A percentile compares a stretch with the other conserved stretches of the same genome.
These are phyloP conservation scores for Periophthalmus magnuspinnatus DNA, from an alignment of 2,797 vertebrate genomes.

Conservation along the genomic window DNA sequence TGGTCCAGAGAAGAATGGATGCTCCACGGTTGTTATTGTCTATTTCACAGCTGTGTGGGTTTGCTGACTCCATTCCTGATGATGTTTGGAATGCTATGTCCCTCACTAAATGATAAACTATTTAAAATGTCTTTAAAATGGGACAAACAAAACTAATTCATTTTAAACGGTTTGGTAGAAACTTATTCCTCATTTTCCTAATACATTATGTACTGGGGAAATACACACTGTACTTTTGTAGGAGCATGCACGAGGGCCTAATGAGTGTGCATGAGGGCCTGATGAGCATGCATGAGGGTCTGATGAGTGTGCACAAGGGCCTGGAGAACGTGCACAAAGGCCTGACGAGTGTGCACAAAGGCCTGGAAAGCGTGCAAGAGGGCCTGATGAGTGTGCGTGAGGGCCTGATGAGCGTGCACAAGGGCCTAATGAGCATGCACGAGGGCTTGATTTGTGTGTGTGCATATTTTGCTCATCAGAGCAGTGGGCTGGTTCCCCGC, in stretches of 20 bases:
- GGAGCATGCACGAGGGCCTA: no score
- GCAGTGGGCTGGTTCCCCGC: slow-evolving; percentile 49
- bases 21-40: slow-evolving; percentile 68
- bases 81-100: slow-evolving; percentile 26
- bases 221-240: no score
- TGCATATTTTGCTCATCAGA: slow-evolving; percentile 58
- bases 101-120: not conserved
- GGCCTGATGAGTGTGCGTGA: not conserved
- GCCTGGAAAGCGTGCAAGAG: no score
- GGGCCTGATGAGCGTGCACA: no score
- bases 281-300: slow-evolving; percentile 13
- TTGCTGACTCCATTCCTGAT: slow-evolving; percentile 62
- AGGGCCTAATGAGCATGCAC: not conserved
- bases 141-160: no score
- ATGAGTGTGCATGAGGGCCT: slow-evolving; percentile 11
- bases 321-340: slow-evolving; percentile 34
- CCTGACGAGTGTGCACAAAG: no score
- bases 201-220: no score
- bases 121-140: not conserved
- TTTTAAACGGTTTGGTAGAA: no score
- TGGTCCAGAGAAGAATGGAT: slow-evolving; percentile 65
- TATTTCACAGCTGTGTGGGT: slow-evolving; percentile 69
- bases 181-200: no score
- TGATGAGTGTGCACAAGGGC: not conserved
- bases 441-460: slow-evolving; percentile 1